phyloP scores from a whole-genome alignment of 2,888 invertebrate species.

The Merodon equestris region DNA sequence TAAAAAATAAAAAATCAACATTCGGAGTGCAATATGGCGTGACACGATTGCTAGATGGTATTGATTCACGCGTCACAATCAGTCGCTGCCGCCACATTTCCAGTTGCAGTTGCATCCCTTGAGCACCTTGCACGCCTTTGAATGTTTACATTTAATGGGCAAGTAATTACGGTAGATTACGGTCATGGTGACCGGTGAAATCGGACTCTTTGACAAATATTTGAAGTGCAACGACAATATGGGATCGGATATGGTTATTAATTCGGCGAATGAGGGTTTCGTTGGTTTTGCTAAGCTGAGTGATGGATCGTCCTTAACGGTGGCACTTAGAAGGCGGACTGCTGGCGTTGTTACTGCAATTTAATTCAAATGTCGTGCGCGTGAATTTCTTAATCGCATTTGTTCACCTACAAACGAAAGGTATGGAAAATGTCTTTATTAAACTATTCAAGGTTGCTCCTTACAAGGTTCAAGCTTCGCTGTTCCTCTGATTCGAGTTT shows the following conservation, averaged over 20 bases:
- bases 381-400: no score
- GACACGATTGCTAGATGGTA: conserved; percentile 71
- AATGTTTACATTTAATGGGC: conserved; percentile 52
- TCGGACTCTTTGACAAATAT: conserved; percentile 53
- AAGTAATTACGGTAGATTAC: conserved; percentile 56
- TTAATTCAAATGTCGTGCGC: no score
- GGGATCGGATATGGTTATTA: conserved; percentile 27
- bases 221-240: conserved; percentile 21
- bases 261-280: conserved; percentile 45
- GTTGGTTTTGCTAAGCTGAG: conserved; percentile 20
- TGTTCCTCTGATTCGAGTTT: no score
- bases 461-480: no score
- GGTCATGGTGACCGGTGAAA: conserved; percentile 10
- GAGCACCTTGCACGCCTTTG: conserved; percentile 9
- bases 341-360: no score
- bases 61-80: no score
- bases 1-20: conserved; percentile 72
- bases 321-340: no score
- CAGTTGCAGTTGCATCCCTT: conserved; percentile 48
- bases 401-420: no score
- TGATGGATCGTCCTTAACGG: conserved; percentile 10
- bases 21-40: conserved; percentile 75
- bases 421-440: no score
- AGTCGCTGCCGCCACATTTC: conserved; percentile 9
- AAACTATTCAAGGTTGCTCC: no score